Base-by-base conservation (phyloP, 2,797 vertebrate genomes). In the Graptemys geographica region DNA sequence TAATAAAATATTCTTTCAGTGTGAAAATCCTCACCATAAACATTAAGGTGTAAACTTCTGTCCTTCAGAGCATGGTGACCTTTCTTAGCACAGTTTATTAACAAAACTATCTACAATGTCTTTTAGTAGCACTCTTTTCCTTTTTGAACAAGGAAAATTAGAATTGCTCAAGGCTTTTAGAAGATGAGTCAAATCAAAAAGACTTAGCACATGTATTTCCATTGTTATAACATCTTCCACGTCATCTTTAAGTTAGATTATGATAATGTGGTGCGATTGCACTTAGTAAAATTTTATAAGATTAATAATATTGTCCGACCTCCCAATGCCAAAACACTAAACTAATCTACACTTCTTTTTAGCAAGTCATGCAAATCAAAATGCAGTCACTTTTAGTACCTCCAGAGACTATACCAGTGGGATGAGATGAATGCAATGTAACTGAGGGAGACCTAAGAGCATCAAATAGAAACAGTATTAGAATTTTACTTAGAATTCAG, bases 261-360 rank as follows among this genome's bases (percentile, higher is more conserved):
- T 0, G 1, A 55, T 87, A 21, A 3, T 0, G 72, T 3, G 27
- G 1, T 5, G 41, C 0, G 2, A 31, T 0, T 28, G 9, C 41
- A 81, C 25, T 19, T 51, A 33, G 11, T 37, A 69, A 69, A 83
- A 37, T 8, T 1, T 49, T 51, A 0, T 11, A 3, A 15, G 44
- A 41, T 51, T 2, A 7, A 8, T 4, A 1, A 5, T 11, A 6
- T 11, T 47, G 2, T 1, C 25, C 21, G 0, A 31, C 13, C 11
- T 52, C 16, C 3, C 4, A 8, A 19, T 55, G 31, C 21, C 4
- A 0, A 7, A 86, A 21, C 12, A 10, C 1, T 0, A 3, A 1
- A 12, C 4, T 51, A 12, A 31, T 3, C 31, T 1, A 1, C 1
- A 6, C 37, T 37, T 1, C 74, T 49, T 8, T 37, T 18, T 74